phyloP scores from a whole-genome alignment of 2,113 vertebrate genomes.

The Bubo scandiacus region DNA sequence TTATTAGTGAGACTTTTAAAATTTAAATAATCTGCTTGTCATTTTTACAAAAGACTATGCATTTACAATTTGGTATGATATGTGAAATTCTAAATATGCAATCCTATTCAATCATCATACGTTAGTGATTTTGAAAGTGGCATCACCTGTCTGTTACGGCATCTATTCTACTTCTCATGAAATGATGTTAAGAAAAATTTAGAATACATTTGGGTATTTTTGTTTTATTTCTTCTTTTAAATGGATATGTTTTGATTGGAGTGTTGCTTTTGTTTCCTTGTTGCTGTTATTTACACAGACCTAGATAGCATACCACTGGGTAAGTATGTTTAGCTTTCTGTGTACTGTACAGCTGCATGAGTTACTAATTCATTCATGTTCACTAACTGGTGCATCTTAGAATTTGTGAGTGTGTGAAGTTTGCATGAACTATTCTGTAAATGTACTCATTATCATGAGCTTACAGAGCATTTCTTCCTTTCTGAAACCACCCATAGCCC shows the following conservation, averaged over 20 bases:
- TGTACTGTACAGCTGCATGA: slow-evolving; percentile 79
- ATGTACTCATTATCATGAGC: slow-evolving; percentile 32
- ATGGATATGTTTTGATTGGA: slow-evolving; percentile 89
- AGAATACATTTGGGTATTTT: slow-evolving; percentile 43
- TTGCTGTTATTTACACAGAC: slow-evolving; percentile 90
- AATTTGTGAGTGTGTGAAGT: slow-evolving; percentile 56
- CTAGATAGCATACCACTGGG: slow-evolving; percentile 92
- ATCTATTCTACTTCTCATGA: slow-evolving; percentile 74
- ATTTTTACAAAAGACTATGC: neutral
- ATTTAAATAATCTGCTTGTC: neutral
- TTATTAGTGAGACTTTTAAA: neutral
- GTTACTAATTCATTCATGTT: slow-evolving; percentile 79
- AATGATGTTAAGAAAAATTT: slow-evolving; percentile 36
- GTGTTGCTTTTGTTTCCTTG: slow-evolving; percentile 89
- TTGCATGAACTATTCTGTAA: slow-evolving; percentile 74
- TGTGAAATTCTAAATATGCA: neutral
- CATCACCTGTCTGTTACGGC: slow-evolving; percentile 59
- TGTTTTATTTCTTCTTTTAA: slow-evolving; percentile 71
- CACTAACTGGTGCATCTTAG: slow-evolving; percentile 79
- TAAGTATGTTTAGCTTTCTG: slow-evolving; percentile 87
- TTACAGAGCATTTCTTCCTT: slow-evolving; percentile 26
- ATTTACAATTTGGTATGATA: neutral
- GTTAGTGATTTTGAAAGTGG: neutral
- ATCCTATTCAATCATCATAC: neutral
- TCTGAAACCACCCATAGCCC: slow-evolving; percentile 12